Percentiles rank a stretch among this genome's conserved stretches.
phyloP scores from a whole-genome alignment of 2,888 invertebrate species.

The Myopa testacea region DNA sequence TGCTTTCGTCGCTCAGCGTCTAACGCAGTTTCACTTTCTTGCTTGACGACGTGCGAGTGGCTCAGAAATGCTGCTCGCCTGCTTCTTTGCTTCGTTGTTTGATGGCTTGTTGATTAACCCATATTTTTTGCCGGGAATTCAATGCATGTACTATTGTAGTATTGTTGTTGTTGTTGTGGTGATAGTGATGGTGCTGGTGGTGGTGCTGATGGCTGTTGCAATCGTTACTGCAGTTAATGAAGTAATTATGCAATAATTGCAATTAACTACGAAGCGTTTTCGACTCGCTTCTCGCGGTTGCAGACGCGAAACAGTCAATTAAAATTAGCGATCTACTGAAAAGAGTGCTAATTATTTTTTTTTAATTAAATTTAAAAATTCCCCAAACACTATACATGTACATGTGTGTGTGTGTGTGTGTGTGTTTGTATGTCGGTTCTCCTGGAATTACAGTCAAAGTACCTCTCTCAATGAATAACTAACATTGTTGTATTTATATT shows the following conservation, averaged over 20 bases:
- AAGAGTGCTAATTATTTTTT: not conserved
- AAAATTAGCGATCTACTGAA: not conserved
- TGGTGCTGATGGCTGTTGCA: not conserved
- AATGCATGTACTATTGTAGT: not conserved
- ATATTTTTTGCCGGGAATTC: conserved; percentile 9
- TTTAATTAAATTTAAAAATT: not conserved
- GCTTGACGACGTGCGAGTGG: conserved; percentile 1
- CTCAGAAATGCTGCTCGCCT: not conserved
- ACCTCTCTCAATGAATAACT: no score
- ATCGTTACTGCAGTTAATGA: conserved; percentile 7
- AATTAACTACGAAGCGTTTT: not conserved
- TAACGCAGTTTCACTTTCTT: conserved; percentile 21
- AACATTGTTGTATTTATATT: no score
- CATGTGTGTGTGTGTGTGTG: no score
- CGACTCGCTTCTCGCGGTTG: not conserved
- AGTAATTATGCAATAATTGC: conserved; percentile 14
- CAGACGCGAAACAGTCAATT: not conserved
- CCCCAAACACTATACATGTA: not conserved
- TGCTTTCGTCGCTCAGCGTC: not conserved
- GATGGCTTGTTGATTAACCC: conserved; percentile 30
- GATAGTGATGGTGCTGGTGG: not conserved
- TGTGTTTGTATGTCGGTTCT: no score
- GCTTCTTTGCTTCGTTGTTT: not conserved
- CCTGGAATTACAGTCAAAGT: no score
- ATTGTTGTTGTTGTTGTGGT: not conserved